Percentiles rank a stretch among this genome's conserved stretches.
Conservation (phyloP, 2,797 vertebrate species). For the Thaleichthys pacificus region DNA sequence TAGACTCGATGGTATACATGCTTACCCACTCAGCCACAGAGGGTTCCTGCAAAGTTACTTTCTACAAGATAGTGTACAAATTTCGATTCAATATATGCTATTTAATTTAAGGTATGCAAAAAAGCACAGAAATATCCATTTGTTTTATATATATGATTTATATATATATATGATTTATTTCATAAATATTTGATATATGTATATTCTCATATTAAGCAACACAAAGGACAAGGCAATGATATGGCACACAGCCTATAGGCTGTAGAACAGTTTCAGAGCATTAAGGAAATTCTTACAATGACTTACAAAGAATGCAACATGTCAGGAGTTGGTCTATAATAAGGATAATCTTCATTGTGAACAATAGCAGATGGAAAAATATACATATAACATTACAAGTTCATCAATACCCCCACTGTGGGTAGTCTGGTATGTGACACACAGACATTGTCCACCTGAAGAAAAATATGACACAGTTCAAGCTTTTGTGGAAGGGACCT, state of each 20-base stretch:
- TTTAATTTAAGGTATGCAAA: too few relatives aligned
- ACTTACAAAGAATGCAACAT: too few relatives aligned
- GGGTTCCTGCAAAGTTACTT: too few relatives aligned
- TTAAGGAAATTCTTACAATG: too few relatives aligned
- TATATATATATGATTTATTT: slow-evolving; percentile 30
- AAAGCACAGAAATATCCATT: slow-evolving; percentile 44
- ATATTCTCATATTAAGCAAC: slow-evolving; percentile 43
- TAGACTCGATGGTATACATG: too few relatives aligned
- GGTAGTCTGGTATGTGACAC: neutral
- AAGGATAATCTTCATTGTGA: neutral
- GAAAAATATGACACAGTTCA: neutral
- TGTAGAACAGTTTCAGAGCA: slow-evolving; percentile 23
- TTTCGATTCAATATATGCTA: too few relatives aligned
- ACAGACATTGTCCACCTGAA: neutral
- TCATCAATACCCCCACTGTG: neutral
- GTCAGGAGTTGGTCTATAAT: neutral
- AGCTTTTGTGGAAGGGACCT: neutral
- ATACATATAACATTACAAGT: neutral
- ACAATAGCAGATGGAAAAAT: neutral
- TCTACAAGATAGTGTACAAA: too few relatives aligned
- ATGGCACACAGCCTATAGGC: neutral
- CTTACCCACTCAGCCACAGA: too few relatives aligned
- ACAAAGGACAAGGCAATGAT: slow-evolving; percentile 35
- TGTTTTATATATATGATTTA: slow-evolving; percentile 33
- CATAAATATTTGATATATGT: slow-evolving; percentile 47